phyloP scores from a whole-genome alignment of 2,888 invertebrate genomes.

The Copidosoma aretas region DNA sequence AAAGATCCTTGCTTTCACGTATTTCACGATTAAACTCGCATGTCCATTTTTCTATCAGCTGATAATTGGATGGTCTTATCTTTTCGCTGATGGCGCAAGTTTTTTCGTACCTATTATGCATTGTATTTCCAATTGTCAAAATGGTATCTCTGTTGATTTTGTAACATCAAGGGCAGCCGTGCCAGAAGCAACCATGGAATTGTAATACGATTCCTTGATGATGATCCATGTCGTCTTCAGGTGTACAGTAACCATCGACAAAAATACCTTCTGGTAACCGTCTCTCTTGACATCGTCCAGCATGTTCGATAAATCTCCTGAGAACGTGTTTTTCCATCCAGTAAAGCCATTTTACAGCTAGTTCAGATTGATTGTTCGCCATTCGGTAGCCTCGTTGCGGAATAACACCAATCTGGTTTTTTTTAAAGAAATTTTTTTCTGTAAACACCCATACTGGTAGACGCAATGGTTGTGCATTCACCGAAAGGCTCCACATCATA shows the following conservation, averaged over 20 bases:
- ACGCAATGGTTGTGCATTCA: too few species aligned
- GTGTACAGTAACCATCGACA: conserved; percentile 27
- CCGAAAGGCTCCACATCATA: background rate
- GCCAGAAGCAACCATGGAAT: conserved; percentile 27
- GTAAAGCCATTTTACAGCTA: background rate
- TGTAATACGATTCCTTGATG: background rate
- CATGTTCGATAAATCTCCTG: conserved; percentile 5
- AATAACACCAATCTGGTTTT: too few species aligned
- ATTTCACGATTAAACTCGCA: too few species aligned
- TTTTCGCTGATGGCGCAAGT: background rate
- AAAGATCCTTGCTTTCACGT: too few species aligned
- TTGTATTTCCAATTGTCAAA: background rate
- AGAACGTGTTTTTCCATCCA: background rate
- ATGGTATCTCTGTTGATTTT: background rate
- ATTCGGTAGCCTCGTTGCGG: background rate
- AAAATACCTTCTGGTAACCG: background rate
- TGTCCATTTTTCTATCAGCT: too few species aligned
- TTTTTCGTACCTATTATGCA: conserved; percentile 17
- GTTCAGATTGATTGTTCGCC: background rate
- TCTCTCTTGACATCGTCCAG: conserved; percentile 14
- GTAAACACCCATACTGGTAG: too few species aligned
- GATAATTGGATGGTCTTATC: too few species aligned
- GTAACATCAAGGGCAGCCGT: conserved; percentile 19
- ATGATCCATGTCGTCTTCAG: background rate
- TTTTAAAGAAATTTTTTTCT: too few species aligned